Evolutionary conservation across 2,888 invertebrate species (phyloP).

Genomic region (Rhodophaea formosa): DNA sequence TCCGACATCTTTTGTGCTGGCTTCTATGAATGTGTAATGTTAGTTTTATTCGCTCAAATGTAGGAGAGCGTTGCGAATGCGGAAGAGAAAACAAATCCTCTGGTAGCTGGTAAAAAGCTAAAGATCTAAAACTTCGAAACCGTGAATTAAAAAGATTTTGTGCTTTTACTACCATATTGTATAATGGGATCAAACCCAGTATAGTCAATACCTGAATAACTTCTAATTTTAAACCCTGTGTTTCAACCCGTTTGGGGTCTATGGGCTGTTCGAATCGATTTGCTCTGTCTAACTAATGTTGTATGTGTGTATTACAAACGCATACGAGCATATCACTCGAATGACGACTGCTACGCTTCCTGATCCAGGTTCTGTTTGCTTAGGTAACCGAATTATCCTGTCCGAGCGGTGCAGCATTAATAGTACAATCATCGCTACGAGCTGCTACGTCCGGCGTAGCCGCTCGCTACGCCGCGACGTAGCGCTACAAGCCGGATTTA

Average conservation of each 20-base stretch:
- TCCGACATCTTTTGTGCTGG: conserved; percentile 16
- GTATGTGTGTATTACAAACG: background rate
- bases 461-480: conserved; percentile 8
- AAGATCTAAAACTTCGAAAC: too few relatives aligned
- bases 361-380: conserved; percentile 1
- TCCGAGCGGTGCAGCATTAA: conserved; percentile 9
- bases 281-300: too few relatives aligned
- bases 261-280: too few relatives aligned
- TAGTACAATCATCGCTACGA: conserved; percentile 11
- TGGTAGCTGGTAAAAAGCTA: too few relatives aligned
- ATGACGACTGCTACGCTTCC: background rate
- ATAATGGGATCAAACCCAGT: too few relatives aligned
- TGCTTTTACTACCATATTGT: too few relatives aligned
- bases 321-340: background rate
- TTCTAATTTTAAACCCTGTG: too few relatives aligned
- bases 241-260: too few relatives aligned
- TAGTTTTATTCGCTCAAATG: conserved; percentile 4
- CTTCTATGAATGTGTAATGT: conserved; percentile 22
- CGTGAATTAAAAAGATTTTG: too few relatives aligned
- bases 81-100: background rate
- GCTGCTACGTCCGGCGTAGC: conserved; percentile 5
- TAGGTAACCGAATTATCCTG: conserved; percentile 13
- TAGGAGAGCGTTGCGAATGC: background rate
- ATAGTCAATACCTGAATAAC: too few relatives aligned
- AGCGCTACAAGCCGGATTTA: conserved; percentile 17